Conservation (phyloP, 1,140 invertebrate genomes). For the Vollenhovia emeryi region DNA sequence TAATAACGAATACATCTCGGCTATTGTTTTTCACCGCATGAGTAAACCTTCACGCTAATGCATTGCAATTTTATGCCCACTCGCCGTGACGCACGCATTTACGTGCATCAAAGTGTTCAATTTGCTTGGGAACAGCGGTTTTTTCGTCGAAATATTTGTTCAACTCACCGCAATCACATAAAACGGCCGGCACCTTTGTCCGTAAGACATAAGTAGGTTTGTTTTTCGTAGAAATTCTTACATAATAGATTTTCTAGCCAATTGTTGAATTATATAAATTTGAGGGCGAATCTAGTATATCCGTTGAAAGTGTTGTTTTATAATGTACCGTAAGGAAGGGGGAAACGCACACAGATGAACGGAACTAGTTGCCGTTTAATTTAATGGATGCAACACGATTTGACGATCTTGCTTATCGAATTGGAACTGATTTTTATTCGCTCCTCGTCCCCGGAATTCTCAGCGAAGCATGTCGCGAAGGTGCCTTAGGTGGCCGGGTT, state of each 20-base stretch:
- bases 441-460: constrained; percentile 39
- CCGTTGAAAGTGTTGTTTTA: background rate
- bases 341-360: background rate
- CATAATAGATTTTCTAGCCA: background rate
- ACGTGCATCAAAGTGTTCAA: background rate
- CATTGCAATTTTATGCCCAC: constrained; percentile 26
- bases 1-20: constrained; percentile 14
- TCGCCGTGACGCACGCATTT: constrained; percentile 41
- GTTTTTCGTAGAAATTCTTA: background rate
- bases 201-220: background rate
- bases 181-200: background rate
- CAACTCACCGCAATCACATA: background rate
- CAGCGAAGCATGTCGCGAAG: constrained; percentile 49
- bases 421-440: constrained; percentile 46
- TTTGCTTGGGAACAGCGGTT: background rate
- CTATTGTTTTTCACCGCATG: constrained; percentile 5
- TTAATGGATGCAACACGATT: background rate
- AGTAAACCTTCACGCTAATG: constrained; percentile 29
- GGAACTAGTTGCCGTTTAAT: background rate
- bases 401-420: constrained; percentile 9
- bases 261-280: background rate
- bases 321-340: background rate
- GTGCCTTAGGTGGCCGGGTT: constrained; percentile 63
- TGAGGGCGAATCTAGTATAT: background rate
- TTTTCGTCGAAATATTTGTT: background rate